These are phyloP conservation scores for Sialis lutaria DNA, from an alignment of 2,888 invertebrate genomes.

Conservation along the genomic window DNA sequence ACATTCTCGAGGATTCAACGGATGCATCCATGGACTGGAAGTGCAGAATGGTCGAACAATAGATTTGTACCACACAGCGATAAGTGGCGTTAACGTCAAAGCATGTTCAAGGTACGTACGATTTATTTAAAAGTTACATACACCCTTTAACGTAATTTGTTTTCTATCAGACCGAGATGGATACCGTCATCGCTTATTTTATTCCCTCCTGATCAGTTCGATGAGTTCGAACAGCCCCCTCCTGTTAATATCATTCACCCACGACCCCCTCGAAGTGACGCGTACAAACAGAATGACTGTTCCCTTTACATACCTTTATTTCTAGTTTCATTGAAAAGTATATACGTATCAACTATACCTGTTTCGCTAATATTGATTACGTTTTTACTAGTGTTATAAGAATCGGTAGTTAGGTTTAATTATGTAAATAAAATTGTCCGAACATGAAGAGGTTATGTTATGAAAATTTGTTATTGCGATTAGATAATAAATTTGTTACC, in stretches of 20 bases:
- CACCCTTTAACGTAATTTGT: slow-evolving; percentile 11
- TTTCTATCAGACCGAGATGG: slow-evolving; percentile 31
- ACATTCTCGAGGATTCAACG: slow-evolving; percentile 52
- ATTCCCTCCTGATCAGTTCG: slow-evolving; percentile 41
- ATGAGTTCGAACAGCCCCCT: slow-evolving; percentile 46
- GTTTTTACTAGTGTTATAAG: too few species aligned
- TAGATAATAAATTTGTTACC: too few species aligned
- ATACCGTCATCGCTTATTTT: slow-evolving; percentile 46
- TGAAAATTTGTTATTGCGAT: too few species aligned
- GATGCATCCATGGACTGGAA: slow-evolving; percentile 72
- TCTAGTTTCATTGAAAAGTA: too few species aligned
- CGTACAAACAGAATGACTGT: neutral
- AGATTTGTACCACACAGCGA: slow-evolving; percentile 51
- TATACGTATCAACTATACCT: too few species aligned
- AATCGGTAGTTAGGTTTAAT: too few species aligned
- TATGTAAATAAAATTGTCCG: too few species aligned
- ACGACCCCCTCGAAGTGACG: slow-evolving; percentile 27
- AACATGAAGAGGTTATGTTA: too few species aligned
- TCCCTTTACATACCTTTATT: too few species aligned
- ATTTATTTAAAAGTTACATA: neutral
- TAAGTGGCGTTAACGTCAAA: slow-evolving; percentile 63
- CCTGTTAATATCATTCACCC: slow-evolving; percentile 54
- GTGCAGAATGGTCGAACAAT: slow-evolving; percentile 51
- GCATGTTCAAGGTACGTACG: slow-evolving; percentile 59
- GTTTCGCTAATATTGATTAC: too few species aligned